A percentile compares a stretch with the other conserved stretches of the same genome.
phyloP scores from a whole-genome alignment of 2,113 vertebrate genomes.

The Zosterops hypoxanthus region DNA sequence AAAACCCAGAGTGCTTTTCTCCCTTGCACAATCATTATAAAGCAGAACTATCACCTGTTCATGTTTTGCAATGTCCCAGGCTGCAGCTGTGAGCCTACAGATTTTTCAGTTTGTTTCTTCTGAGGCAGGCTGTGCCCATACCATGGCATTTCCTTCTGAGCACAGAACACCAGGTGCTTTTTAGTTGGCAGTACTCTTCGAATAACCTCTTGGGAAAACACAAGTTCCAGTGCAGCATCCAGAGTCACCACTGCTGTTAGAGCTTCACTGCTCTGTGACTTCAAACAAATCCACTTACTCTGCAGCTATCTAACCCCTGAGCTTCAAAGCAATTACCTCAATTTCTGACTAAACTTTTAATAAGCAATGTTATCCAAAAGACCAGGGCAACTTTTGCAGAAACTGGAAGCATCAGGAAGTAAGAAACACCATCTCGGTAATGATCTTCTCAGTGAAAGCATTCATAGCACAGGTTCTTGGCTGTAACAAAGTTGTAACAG shows the following conservation, averaged over 20 bases:
- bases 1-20: background rate
- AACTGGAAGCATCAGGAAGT: background rate
- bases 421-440: background rate
- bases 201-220: background rate
- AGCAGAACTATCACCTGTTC: background rate
- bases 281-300: background rate
- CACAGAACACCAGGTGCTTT: background rate
- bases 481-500: background rate
- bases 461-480: background rate
- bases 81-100: background rate
- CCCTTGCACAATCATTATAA: background rate
- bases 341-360: background rate
- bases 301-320: background rate
- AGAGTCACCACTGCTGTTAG: accelerated
- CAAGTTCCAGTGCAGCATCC: background rate
- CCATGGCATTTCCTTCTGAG: background rate
- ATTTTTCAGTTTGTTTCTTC: background rate
- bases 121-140: background rate
- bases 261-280: background rate
- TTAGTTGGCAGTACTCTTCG: background rate
- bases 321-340: background rate
- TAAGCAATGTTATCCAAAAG: background rate
- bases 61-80: accelerated
- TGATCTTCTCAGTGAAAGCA: background rate
- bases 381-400: background rate